A percentile compares a stretch with the other conserved stretches of the same genome.
Evolutionary conservation across 2,113 vertebrate genomes (phyloP).

Genomic region (Otocyon megalotis): DNA sequence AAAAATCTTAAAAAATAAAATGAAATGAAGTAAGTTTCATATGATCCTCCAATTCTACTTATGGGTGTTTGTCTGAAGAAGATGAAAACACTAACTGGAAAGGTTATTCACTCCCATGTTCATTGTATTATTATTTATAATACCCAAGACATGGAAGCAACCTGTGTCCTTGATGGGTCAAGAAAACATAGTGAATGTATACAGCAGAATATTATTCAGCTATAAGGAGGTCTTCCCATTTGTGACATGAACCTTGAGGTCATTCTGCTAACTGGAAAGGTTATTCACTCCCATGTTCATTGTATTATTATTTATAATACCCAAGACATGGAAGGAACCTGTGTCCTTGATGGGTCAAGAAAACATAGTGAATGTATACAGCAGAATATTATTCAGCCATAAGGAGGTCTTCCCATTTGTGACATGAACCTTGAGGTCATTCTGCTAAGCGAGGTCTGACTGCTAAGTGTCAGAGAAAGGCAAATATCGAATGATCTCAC

Average conservation of each 20-base stretch:
- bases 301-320: too few species aligned
- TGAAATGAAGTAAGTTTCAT: too few species aligned
- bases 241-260: neutral
- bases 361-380: neutral
- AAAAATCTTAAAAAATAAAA: too few species aligned
- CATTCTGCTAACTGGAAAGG: neutral
- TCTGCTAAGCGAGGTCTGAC: neutral
- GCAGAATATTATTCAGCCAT: neutral
- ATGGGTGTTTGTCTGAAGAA: neutral
- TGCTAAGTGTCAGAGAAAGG: neutral
- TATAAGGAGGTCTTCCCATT: neutral
- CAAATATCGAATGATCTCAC: neutral
- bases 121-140: neutral
- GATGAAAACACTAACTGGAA: neutral
- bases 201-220: neutral
- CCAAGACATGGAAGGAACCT: too few species aligned
- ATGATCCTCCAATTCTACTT: neutral
- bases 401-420: neutral
- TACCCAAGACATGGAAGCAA: neutral
- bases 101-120: neutral
- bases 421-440: neutral
- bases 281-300: too few species aligned
- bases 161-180: neutral
- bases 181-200: neutral
- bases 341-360: too few species aligned